phyloP scores from a whole-genome alignment of 2,797 vertebrate genomes.

The Mus caroli region DNA sequence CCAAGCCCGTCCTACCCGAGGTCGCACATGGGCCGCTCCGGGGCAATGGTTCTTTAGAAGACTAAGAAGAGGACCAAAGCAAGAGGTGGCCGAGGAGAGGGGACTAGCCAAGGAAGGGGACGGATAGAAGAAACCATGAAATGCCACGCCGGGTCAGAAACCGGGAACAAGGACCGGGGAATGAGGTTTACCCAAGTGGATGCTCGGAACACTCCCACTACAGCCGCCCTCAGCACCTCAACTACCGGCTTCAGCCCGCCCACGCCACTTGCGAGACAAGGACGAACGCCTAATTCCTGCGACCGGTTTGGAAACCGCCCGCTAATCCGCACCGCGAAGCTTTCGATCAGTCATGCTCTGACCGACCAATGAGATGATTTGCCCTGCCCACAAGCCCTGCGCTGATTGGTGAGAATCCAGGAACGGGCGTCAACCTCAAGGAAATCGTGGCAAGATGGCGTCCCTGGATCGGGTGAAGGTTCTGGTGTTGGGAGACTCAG shows the following conservation, averaged over 20 bases:
- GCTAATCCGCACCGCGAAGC: background rate
- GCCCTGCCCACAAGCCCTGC: background rate
- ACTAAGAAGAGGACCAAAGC: conserved; percentile 1
- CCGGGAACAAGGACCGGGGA: conserved; percentile 58
- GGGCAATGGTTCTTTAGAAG: conserved; percentile 54
- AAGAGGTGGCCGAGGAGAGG: background rate
- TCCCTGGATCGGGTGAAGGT: conserved; percentile 97
- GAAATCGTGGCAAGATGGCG: conserved; percentile 90
- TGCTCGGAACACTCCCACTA: conserved; percentile 78
- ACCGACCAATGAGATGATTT: conserved; percentile 69
- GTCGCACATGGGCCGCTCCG: conserved; percentile 67
- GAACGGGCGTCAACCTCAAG: conserved; percentile 30
- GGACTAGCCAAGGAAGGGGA: background rate
- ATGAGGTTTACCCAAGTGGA: conserved; percentile 80
- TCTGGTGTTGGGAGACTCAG: conserved; percentile 97
- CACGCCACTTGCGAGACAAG: conserved; percentile 67
- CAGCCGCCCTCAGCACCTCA: conserved; percentile 70
- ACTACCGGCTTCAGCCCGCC: conserved; percentile 69
- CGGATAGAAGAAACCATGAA: conserved; percentile 41
- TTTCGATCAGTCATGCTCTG: background rate
- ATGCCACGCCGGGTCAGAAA: background rate
- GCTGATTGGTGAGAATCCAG: conserved; percentile 60
- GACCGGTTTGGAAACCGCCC: conserved; percentile 16
- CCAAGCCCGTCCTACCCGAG: conserved; percentile 62
- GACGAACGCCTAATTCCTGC: conserved; percentile 63